Evolutionary conservation across 2,797 vertebrate species (phyloP).

Genomic region (Sebastes kiyomatsui): DNA sequence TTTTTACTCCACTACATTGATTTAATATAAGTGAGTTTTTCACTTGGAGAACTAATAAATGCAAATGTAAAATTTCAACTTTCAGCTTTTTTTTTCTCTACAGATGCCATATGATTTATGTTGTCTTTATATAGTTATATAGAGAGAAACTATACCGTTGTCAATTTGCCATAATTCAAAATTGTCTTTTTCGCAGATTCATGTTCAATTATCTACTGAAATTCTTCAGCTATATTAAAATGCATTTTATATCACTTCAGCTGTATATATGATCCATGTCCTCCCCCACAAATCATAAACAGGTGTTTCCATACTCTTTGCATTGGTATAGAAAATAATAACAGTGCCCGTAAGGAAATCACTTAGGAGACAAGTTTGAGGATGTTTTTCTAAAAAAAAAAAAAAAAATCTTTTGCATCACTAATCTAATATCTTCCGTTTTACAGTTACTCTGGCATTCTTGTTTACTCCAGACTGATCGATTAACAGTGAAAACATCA

Average conservation of each 20-base stretch:
- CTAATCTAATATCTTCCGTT: constrained; percentile 34
- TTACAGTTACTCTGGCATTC: constrained; percentile 68
- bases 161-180: not conserved
- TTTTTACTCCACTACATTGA: too few relatives aligned
- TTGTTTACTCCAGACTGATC: constrained; percentile 78
- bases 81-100: not conserved
- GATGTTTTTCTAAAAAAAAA: not conserved
- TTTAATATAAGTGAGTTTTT: not conserved
- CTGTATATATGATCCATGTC: not conserved
- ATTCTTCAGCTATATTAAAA: not conserved
- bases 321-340: not conserved
- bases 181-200: not conserved
- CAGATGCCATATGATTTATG: not conserved
- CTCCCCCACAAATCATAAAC: not conserved
- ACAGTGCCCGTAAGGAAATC: not conserved
- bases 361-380: not conserved
- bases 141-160: not conserved
- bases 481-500: constrained; percentile 75
- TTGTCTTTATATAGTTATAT: not conserved
- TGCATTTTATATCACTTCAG: not conserved
- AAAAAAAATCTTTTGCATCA: constrained; percentile 6
- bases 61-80: not conserved
- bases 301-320: not conserved
- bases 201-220: not conserved
- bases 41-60: not conserved